Evolutionary conservation across 2,888 invertebrate species (phyloP).

Genomic region (Halictus quadricinctus): DNA sequence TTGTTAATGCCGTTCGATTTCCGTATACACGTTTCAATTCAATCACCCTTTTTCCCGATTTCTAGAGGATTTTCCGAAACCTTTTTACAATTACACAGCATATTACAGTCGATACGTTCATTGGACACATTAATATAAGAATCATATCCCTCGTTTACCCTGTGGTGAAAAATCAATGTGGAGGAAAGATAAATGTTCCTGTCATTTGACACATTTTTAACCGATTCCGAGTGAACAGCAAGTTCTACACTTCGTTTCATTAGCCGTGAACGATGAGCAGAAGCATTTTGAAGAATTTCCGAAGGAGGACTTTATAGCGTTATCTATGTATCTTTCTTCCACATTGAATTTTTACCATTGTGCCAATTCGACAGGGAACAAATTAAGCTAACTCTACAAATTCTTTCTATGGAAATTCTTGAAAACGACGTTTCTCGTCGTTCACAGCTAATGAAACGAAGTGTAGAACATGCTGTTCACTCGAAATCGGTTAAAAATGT

Average conservation of each 20-base stretch:
- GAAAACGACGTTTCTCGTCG: background rate
- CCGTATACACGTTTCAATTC: background rate
- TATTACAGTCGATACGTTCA: background rate
- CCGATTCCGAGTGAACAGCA: background rate
- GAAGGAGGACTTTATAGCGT: background rate
- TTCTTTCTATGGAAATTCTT: background rate
- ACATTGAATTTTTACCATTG: background rate
- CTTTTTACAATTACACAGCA: background rate
- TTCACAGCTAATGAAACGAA: background rate
- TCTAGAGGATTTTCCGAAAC: background rate
- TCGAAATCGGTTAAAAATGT: background rate
- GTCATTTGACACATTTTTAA: background rate
- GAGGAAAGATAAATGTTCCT: background rate
- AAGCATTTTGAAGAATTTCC: too few relatives aligned
- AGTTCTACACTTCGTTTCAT: background rate
- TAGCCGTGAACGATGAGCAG: background rate
- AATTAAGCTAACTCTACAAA: background rate
- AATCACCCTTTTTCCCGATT: background rate
- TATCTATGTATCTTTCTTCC: background rate
- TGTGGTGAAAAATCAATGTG: too few relatives aligned
- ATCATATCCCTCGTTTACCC: background rate
- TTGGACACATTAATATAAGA: background rate
- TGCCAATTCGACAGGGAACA: background rate
- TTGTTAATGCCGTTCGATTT: background rate
- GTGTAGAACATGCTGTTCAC: background rate